Percentiles rank a stretch among this genome's conserved stretches.
Evolutionary conservation across 2,113 vertebrate species (phyloP).

Genomic region (Meleagris gallopavo): DNA sequence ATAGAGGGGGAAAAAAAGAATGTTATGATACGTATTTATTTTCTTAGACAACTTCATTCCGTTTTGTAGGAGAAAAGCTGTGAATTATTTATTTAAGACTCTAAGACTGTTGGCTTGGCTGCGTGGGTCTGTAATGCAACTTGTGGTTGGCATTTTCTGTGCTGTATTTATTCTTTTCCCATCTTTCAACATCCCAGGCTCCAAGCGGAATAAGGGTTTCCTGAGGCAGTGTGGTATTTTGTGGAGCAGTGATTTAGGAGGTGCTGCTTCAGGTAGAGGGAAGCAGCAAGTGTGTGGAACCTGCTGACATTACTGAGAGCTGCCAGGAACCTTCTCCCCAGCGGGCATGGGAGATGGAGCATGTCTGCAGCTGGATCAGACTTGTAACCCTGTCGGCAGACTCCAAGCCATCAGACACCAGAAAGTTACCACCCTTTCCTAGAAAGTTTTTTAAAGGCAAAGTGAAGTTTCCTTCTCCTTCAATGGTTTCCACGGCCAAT

Average conservation of each 20-base stretch:
- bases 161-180: background rate
- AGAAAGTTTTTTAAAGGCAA: background rate
- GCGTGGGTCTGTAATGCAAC: background rate
- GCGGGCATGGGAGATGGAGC: background rate
- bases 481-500: background rate
- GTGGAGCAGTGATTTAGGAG: background rate
- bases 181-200: background rate
- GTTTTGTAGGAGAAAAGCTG: background rate
- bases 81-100: slow-evolving; percentile 38
- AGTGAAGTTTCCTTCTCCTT: background rate
- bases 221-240: background rate
- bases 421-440: background rate
- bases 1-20: background rate
- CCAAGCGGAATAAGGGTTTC: background rate
- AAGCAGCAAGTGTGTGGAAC: background rate
- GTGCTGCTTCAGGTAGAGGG: background rate
- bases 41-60: background rate
- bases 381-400: background rate
- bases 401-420: background rate
- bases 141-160: background rate
- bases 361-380: background rate
- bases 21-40: background rate
- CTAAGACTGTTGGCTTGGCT: background rate
- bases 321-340: background rate
- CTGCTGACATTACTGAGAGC: background rate